Evolutionary conservation across 2,113 vertebrate genomes (phyloP).

Genomic region (Hemiprocne comata): DNA sequence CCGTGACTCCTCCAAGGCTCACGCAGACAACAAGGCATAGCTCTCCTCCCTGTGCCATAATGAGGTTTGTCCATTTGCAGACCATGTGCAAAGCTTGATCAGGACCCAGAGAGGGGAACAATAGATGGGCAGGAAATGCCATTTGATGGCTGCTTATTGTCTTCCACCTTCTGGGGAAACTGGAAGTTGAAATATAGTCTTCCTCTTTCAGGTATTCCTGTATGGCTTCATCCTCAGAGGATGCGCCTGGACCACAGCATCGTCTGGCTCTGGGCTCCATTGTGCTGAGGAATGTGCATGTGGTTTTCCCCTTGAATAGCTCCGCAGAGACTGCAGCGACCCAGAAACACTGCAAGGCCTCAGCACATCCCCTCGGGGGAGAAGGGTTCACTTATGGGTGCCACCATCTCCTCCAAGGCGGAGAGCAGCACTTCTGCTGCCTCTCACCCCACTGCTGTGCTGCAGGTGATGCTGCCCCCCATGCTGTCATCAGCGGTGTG

Average conservation of each 20-base stretch:
- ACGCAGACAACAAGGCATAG: neutral
- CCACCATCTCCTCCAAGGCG: neutral
- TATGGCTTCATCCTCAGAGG: neutral
- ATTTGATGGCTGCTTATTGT: slow-evolving; percentile 47
- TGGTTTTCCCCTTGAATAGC: slow-evolving; percentile 39
- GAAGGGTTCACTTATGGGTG: neutral
- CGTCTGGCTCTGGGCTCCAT: neutral
- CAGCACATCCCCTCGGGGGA: neutral
- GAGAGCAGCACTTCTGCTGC: neutral
- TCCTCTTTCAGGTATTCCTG: slow-evolving; percentile 54
- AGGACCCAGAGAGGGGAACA: neutral
- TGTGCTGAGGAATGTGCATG: slow-evolving; percentile 46
- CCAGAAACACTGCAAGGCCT: neutral
- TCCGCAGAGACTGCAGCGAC: neutral
- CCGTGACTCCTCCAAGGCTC: neutral
- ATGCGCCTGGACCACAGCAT: slow-evolving; percentile 49
- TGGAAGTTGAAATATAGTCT: slow-evolving; percentile 59
- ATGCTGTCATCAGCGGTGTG: neutral
- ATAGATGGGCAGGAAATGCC: slow-evolving; percentile 58
- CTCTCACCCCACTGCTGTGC: neutral
- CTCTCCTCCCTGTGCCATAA: neutral
- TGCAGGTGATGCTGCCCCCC: neutral
- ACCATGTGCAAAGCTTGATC: neutral
- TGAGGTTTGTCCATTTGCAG: neutral
- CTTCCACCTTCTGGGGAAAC: slow-evolving; percentile 58